phyloP scores from a whole-genome alignment of 1,140 invertebrate species.

The Pogonognathellus flavescens region DNA sequence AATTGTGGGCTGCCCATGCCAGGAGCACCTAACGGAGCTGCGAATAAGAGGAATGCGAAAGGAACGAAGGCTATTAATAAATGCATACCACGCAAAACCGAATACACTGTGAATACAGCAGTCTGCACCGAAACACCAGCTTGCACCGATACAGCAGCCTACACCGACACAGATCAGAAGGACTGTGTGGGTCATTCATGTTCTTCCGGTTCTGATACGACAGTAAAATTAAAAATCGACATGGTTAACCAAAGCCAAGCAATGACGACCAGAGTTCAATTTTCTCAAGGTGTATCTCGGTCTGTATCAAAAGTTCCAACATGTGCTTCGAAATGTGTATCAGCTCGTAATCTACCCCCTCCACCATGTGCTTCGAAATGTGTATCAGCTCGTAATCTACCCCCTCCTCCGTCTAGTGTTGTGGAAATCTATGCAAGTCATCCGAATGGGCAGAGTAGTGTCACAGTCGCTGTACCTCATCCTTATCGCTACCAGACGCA shows the following conservation, averaged over 20 bases:
- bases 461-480: not conserved
- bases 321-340: too few species aligned
- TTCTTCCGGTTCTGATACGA: too few species aligned
- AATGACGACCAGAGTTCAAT: too few species aligned
- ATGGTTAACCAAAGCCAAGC: too few species aligned
- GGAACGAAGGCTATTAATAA: too few species aligned
- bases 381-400: not conserved
- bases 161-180: not conserved
- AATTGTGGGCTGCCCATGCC: conserved; percentile 34
- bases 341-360: too few species aligned
- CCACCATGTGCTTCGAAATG: too few species aligned
- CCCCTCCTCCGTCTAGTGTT: not conserved
- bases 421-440: not conserved
- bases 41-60: not conserved
- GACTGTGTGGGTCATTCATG: too few species aligned
- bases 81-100: not conserved
- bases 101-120: not conserved
- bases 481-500: not conserved
- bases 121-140: not conserved
- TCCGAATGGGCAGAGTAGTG: not conserved
- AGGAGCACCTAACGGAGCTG: not conserved
- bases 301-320: too few species aligned
- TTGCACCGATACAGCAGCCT: not conserved
- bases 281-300: too few species aligned
- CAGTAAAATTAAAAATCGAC: too few species aligned